Percentiles rank a stretch among this genome's conserved stretches.
phyloP scores from a whole-genome alignment of 1,140 invertebrate genomes.

The Hypothenemus hampei region DNA sequence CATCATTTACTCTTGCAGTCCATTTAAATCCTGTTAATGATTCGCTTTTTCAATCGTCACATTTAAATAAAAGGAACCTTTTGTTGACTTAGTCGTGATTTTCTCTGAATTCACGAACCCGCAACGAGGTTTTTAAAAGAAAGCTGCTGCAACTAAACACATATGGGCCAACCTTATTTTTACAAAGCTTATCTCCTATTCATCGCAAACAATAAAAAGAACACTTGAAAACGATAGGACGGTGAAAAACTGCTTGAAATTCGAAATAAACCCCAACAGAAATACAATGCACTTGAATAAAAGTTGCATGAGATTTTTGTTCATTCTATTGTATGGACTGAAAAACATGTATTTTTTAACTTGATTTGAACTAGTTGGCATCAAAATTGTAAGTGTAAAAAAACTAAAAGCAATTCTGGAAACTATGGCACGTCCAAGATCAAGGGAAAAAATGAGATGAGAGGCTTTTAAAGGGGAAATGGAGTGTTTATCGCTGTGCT shows the following conservation, averaged over 20 bases:
- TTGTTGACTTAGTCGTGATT: no score
- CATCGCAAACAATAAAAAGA: conserved; percentile 18
- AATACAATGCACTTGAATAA: conserved; percentile 10
- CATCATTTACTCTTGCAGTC: no score
- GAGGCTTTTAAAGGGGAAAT: no score
- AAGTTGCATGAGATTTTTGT: background rate
- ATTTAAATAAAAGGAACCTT: no score
- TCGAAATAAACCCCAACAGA: conserved; percentile 2
- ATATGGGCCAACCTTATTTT: no score
- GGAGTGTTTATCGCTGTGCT: background rate
- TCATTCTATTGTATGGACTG: background rate
- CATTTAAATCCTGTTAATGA: conserved; percentile 14
- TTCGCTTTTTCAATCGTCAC: background rate
- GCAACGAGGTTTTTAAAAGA: no score
- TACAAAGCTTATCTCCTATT: conserved; percentile 15
- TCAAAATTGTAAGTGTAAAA: background rate
- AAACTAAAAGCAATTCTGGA: background rate
- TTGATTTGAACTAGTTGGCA: background rate
- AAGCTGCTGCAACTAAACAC: no score
- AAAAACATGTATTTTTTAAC: background rate
- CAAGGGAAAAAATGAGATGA: no score
- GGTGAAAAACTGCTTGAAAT: conserved; percentile 8
- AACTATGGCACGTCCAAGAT: no score
- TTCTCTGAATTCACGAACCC: no score
- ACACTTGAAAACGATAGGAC: conserved; percentile 7